phyloP scores from a whole-genome alignment of 2,113 vertebrate genomes.

The Saimiri boliviensis region DNA sequence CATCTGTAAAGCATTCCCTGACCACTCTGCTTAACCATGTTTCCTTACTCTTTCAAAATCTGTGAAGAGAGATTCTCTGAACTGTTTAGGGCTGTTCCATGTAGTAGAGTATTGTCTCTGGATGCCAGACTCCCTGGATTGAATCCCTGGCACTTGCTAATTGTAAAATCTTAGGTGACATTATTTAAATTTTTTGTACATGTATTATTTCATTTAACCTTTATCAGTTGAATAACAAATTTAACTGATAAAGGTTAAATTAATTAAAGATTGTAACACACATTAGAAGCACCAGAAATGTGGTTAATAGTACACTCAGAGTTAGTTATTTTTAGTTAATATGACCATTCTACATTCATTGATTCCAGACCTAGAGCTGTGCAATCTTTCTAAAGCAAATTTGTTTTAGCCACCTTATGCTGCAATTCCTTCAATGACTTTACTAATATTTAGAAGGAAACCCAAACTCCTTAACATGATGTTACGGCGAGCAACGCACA shows the following conservation, averaged over 20 bases:
- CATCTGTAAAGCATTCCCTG: neutral
- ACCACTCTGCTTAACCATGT: fast-evolving
- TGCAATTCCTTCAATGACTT: neutral
- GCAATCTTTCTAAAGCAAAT: neutral
- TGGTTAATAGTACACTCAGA: neutral
- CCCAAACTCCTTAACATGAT: neutral
- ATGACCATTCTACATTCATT: neutral
- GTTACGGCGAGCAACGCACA: neutral
- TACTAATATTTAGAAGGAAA: neutral
- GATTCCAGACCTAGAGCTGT: neutral
- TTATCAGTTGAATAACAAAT: too few relatives aligned
- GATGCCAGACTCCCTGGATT: neutral
- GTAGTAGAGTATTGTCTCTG: neutral
- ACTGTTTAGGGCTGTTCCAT: neutral
- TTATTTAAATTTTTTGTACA: neutral
- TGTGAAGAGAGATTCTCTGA: neutral
- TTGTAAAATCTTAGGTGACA: neutral
- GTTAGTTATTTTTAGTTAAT: neutral
- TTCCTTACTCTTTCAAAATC: neutral
- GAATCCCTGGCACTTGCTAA: neutral
- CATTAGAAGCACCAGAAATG: neutral
- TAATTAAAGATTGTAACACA: neutral
- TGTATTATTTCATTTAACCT: too few relatives aligned
- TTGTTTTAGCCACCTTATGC: neutral
- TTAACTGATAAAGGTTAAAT: neutral